A percentile compares a stretch with the other conserved stretches of the same genome.
Evolutionary conservation across 2,888 invertebrate species (phyloP).

Genomic region (Atethmia centrago): DNA sequence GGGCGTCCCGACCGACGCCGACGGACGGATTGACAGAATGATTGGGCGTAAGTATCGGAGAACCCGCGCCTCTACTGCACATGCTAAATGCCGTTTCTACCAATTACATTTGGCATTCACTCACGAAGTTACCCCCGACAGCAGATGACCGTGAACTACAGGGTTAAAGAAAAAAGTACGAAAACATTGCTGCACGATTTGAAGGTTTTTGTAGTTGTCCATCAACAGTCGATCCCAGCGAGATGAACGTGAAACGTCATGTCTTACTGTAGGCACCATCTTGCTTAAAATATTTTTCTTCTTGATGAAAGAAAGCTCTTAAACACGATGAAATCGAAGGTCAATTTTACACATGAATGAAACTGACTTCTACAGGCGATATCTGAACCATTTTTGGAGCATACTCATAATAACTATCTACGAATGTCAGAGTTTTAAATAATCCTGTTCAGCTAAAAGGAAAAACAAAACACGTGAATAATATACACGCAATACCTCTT

Average conservation of each 20-base stretch:
- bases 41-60: conserved; percentile 84
- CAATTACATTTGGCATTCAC: conserved; percentile 84
- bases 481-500: conserved; percentile 14
- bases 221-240: conserved; percentile 30
- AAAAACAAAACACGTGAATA: conserved; percentile 29
- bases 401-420: background rate
- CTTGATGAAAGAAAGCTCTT: conserved; percentile 7
- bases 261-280: conserved; percentile 17
- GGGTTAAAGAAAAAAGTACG: conserved; percentile 49
- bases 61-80: conserved; percentile 75
- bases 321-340: conserved; percentile 4
- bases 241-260: conserved; percentile 40
- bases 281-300: background rate
- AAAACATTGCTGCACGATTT: conserved; percentile 43
- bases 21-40: conserved; percentile 85
- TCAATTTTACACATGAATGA: conserved; percentile 7
- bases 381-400: background rate
- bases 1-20: conserved; percentile 70
- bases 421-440: background rate
- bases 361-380: background rate
- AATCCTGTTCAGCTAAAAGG: background rate
- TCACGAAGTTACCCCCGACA: conserved; percentile 80
- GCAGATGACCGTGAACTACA: conserved; percentile 64
- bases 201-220: conserved; percentile 41
- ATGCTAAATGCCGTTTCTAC: conserved; percentile 78